Percentiles rank a stretch among this genome's conserved stretches.
Conservation (phyloP, 1,140 invertebrate species). For the Drosophila ficusphila region DNA sequence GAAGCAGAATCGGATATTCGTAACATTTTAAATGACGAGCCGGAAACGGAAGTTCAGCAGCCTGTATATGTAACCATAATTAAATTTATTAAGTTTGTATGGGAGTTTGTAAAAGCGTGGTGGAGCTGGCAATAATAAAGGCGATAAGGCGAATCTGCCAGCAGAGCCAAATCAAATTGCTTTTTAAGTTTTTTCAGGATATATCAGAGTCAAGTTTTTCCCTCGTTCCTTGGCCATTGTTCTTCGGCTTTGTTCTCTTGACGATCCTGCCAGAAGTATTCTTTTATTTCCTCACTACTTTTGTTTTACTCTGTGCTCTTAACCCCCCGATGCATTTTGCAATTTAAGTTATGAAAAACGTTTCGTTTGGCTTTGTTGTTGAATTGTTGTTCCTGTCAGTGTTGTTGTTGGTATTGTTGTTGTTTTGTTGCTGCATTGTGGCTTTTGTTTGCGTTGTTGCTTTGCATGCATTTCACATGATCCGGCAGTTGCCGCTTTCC, state of each 20-base stretch:
- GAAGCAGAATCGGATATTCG: too few relatives aligned
- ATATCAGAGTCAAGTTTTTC: slow-evolving; percentile 1
- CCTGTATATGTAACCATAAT: not conserved
- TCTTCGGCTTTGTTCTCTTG: slow-evolving; percentile 39
- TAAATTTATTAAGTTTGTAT: not conserved
- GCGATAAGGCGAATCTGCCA: not conserved
- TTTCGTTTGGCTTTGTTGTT: slow-evolving; percentile 45
- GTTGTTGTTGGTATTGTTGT: slow-evolving; percentile 43
- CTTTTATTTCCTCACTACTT: slow-evolving; percentile 13
- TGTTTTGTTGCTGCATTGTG: slow-evolving; percentile 37
- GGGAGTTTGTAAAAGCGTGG: slow-evolving; percentile 1
- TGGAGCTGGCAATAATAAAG: slow-evolving; percentile 11
- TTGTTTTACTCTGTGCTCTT: not conserved
- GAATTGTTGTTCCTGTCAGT: too few relatives aligned
- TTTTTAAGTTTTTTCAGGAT: not conserved
- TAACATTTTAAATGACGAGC: too few relatives aligned
- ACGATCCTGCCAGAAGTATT: slow-evolving; percentile 54
- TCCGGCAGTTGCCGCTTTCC: slow-evolving; percentile 67
- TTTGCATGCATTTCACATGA: slow-evolving; percentile 74
- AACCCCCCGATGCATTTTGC: slow-evolving; percentile 31
- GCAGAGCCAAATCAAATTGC: not conserved
- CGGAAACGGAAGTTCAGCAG: not conserved
- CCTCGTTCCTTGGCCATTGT: slow-evolving; percentile 16
- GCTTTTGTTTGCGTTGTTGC: slow-evolving; percentile 56
- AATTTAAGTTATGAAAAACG: slow-evolving; percentile 78